phyloP scores from a whole-genome alignment of 2,888 invertebrate species.

The Tachina grossa region DNA sequence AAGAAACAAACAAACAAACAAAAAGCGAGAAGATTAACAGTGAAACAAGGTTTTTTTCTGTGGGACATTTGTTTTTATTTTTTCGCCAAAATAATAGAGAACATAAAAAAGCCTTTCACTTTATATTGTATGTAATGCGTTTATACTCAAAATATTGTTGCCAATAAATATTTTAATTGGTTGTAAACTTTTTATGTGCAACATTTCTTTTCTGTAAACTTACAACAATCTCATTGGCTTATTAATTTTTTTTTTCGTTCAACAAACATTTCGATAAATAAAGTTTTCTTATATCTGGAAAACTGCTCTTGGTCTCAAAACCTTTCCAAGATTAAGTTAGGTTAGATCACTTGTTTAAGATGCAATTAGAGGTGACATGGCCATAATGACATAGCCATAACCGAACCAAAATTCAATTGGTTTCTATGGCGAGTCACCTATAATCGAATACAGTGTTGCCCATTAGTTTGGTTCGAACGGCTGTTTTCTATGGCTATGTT shows the following conservation, averaged over 20 bases:
- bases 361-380: no score
- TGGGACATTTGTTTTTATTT: conserved; percentile 6
- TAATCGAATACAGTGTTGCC: no score
- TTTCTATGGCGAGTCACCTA: no score
- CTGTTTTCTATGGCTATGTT: no score
- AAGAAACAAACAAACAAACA: conserved; percentile 41
- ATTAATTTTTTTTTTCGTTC: background rate
- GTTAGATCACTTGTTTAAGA: no score
- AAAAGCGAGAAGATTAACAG: background rate
- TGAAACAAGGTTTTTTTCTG: background rate
- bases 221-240: background rate
- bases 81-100: conserved; percentile 1
- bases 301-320: no score
- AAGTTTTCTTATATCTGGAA: no score
- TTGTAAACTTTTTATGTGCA: background rate
- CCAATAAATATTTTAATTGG: conserved; percentile 12
- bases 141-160: conserved; percentile 16
- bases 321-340: no score
- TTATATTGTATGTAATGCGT: conserved; percentile 26
- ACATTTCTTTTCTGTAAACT: background rate
- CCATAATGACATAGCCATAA: no score
- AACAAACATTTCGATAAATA: no score
- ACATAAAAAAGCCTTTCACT: conserved; percentile 55
- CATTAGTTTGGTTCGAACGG: no score
- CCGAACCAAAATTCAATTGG: no score